Evolutionary conservation across 2,888 invertebrate genomes (phyloP).

Genomic region (Andrena flavipes): DNA sequence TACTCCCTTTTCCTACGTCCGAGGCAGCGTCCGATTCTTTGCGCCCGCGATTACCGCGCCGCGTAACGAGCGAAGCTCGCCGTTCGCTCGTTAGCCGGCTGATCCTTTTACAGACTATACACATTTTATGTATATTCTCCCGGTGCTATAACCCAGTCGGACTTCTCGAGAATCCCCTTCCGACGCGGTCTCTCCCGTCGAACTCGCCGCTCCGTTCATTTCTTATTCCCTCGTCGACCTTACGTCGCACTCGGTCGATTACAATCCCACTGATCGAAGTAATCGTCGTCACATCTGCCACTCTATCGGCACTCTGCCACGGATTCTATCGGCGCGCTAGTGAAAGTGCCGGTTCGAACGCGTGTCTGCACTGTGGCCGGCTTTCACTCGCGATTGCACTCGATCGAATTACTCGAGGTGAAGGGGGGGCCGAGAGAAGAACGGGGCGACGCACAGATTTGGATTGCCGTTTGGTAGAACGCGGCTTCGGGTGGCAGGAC

Average conservation of each 20-base stretch:
- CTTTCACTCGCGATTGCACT: constrained; percentile 27
- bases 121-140: background rate
- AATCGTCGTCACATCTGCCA: background rate
- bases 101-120: constrained; percentile 27
- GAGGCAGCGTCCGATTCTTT: constrained; percentile 21
- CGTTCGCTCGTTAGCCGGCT: constrained; percentile 23
- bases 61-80: constrained; percentile 40
- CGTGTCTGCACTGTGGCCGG: background rate
- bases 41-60: constrained; percentile 32
- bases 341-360: background rate
- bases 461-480: background rate
- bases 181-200: background rate
- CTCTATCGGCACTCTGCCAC: background rate
- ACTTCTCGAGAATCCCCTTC: no score
- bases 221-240: background rate
- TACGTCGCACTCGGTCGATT: background rate
- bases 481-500: background rate
- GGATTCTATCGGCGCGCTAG: background rate
- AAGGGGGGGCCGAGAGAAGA: background rate
- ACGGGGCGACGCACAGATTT: background rate
- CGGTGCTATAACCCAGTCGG: no score
- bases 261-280: background rate
- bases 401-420: background rate
- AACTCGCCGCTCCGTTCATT: background rate
- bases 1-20: constrained; percentile 9